These are phyloP conservation scores for Drosophila anomelani DNA, from an alignment of 2,888 invertebrate species.

Conservation along the genomic window DNA sequence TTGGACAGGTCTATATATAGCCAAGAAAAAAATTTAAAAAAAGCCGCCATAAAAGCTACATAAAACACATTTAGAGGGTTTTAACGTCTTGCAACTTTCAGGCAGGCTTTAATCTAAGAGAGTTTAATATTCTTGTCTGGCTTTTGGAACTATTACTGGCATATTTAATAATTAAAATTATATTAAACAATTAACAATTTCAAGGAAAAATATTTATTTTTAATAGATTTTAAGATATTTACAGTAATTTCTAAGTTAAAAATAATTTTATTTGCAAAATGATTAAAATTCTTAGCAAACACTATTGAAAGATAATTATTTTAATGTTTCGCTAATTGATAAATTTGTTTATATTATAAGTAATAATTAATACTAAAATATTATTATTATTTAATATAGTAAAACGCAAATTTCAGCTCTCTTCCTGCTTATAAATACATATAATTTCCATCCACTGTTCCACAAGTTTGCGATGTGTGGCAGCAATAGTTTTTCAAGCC, in stretches of 20 bases:
- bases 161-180: not conserved
- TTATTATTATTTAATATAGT: not conserved
- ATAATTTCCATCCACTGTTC: slow-evolving; percentile 16
- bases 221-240: not conserved
- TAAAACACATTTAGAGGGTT: not conserved
- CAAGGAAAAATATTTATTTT: not conserved
- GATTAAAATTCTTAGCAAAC: not conserved
- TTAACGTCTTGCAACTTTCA: not conserved
- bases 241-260: not conserved
- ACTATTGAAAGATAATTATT: no score
- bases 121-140: not conserved
- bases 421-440: not conserved
- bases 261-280: not conserved
- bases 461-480: slow-evolving; percentile 18
- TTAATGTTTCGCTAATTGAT: no score
- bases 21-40: not conserved
- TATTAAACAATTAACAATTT: not conserved
- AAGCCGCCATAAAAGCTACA: not conserved
- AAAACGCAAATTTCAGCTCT: no score
- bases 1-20: slow-evolving; percentile 3
- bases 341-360: no score
- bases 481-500: slow-evolving; percentile 33
- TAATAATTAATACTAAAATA: no score
- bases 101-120: not conserved
- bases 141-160: not conserved